Conservation (phyloP, 2,113 vertebrate genomes). For the Mesocricetus auratus region DNA sequence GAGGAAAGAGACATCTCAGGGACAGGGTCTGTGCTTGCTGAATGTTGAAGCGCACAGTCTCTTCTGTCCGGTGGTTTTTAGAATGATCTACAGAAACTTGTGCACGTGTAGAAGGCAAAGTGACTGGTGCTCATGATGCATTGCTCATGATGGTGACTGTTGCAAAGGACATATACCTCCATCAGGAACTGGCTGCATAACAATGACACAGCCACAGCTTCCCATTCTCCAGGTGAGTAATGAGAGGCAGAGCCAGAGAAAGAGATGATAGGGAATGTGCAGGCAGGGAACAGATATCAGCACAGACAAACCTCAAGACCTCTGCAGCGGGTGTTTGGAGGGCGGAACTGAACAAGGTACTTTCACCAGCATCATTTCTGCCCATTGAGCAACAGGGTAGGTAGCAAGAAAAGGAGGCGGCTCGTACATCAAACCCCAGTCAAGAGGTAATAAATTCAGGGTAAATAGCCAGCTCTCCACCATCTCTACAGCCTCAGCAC, state of each 20-base stretch:
- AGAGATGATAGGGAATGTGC: not conserved
- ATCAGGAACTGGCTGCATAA: not conserved
- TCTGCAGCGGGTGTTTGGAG: not conserved
- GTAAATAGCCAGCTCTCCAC: not conserved
- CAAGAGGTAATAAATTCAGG: not conserved
- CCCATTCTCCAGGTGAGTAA: not conserved
- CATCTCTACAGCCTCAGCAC: not conserved
- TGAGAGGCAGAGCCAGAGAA: not conserved
- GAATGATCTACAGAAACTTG: not conserved
- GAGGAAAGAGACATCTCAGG: not conserved
- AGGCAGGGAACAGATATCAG: not conserved
- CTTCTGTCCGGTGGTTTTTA: not conserved
- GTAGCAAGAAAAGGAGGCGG: not conserved
- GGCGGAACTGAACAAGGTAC: not conserved
- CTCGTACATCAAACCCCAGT: not conserved
- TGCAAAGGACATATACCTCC: not conserved
- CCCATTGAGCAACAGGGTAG: not conserved
- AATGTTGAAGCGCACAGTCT: not conserved
- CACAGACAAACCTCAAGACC: not conserved
- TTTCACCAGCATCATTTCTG: not conserved
- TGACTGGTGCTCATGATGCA: not conserved
- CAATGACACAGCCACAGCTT: not conserved
- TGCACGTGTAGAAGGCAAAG: not conserved
- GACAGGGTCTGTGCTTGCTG: not conserved
- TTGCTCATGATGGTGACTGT: not conserved